A percentile compares a stretch with the other conserved stretches of the same genome.
Conservation (phyloP, 92 coral and sea anemone genomes). For the Umimayanthus chanpuru region DNA sequence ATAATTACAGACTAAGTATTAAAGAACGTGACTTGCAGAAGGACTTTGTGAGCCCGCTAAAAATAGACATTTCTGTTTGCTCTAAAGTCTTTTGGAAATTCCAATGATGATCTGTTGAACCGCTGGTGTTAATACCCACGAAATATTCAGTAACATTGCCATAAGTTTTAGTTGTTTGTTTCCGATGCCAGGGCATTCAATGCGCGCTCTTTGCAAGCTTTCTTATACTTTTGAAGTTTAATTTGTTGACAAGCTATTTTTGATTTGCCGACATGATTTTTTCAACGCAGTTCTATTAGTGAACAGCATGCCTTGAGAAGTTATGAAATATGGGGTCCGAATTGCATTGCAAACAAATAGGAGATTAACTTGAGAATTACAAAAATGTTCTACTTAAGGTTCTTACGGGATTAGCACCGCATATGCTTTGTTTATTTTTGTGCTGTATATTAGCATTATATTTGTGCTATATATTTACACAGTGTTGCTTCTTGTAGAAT, state of each 20-base stretch:
- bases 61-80: background rate
- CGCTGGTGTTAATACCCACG: background rate
- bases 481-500: background rate
- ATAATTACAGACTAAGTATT: too few species aligned
- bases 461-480: background rate
- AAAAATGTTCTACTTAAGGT: conserved; percentile 9
- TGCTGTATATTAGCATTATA: background rate
- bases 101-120: too few species aligned
- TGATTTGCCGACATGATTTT: conserved; percentile 25
- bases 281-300: conserved; percentile 16
- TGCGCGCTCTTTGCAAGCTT: background rate
- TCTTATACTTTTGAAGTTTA: background rate
- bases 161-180: background rate
- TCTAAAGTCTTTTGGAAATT: too few species aligned
- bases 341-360: conserved; percentile 16
- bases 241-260: conserved; percentile 38
- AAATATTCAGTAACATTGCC: background rate
- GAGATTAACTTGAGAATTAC: conserved; percentile 1
- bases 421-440: background rate
- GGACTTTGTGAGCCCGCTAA: background rate
- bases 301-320: conserved; percentile 15
- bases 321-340: conserved; percentile 27
- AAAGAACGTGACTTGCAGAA: background rate
- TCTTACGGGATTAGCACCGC: background rate
- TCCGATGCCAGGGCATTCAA: background rate